Percentiles rank a stretch among this genome's conserved stretches.
Evolutionary conservation across 2,888 invertebrate species (phyloP).

Genomic region (Ichneumoninae sp.): DNA sequence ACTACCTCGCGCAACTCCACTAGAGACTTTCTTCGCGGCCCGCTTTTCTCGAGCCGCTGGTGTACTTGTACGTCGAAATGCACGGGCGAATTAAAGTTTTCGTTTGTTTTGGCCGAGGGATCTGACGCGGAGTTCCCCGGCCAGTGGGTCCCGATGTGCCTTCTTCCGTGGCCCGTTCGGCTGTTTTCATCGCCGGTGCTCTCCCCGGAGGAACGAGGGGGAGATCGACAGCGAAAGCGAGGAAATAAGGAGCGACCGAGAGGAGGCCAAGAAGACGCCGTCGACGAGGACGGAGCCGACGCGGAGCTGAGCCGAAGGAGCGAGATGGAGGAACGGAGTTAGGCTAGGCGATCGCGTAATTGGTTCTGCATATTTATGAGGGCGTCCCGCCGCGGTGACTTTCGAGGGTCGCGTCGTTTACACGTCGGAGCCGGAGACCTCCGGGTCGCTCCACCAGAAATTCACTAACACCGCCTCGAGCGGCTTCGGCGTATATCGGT

Average conservation of each 20-base stretch:
- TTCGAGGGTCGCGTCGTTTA: slow-evolving; percentile 69
- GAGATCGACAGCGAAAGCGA: slow-evolving; percentile 64
- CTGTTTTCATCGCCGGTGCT: slow-evolving; percentile 21
- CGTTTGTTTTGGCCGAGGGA: slow-evolving; percentile 30
- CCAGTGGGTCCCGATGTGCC: slow-evolving; percentile 2
- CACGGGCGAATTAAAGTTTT: slow-evolving; percentile 34
- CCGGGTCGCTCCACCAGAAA: slow-evolving; percentile 13
- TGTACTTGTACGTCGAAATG: slow-evolving; percentile 25
- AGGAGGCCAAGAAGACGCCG: slow-evolving; percentile 30
- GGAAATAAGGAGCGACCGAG: slow-evolving; percentile 22
- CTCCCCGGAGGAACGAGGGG: slow-evolving; percentile 60
- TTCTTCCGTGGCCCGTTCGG: not conserved
- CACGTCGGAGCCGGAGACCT: slow-evolving; percentile 64
- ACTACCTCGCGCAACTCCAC: not conserved
- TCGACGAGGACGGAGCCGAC: slow-evolving; percentile 24
- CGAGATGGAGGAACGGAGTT: slow-evolving; percentile 47
- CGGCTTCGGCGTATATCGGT: not conserved
- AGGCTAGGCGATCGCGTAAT: slow-evolving; percentile 73
- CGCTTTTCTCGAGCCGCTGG: not conserved
- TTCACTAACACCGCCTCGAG: slow-evolving; percentile 1
- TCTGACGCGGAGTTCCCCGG: slow-evolving; percentile 5
- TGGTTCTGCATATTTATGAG: slow-evolving; percentile 82
- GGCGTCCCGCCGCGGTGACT: slow-evolving; percentile 71
- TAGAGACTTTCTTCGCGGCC: not conserved
- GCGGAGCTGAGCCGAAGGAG: slow-evolving; percentile 19